Conservation (phyloP, 2,113 vertebrate species). For the Gavialis gangeticus region DNA sequence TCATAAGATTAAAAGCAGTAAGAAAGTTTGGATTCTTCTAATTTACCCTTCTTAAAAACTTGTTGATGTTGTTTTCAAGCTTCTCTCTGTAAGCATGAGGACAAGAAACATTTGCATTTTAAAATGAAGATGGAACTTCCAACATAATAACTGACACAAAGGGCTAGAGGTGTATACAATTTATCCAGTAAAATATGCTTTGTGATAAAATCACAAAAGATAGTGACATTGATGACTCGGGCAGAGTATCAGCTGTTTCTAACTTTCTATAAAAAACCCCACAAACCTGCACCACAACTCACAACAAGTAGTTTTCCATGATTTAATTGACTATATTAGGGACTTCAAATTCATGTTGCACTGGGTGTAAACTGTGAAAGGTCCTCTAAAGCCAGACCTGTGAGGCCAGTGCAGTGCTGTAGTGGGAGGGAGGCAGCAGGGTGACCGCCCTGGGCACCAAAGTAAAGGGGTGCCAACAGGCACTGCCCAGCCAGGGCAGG, state of each 20-base stretch:
- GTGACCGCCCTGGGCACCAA: no score
- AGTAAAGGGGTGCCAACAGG: no score
- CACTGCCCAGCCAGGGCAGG: no score
- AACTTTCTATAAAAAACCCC: neutral
- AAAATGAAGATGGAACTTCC: constrained; percentile 40
- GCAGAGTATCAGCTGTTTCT: constrained; percentile 1
- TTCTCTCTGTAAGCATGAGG: constrained; percentile 26
- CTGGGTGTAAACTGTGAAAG: no score
- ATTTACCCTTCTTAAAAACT: neutral
- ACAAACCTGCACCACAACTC: neutral
- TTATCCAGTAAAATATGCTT: constrained; percentile 5
- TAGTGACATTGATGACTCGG: neutral
- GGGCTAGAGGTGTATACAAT: neutral
- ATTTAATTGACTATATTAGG: neutral
- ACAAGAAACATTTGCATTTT: constrained; percentile 55
- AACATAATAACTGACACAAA: constrained; percentile 39
- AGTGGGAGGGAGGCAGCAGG: no score
- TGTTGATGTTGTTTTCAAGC: constrained; percentile 2
- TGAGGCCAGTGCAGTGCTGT: no score
- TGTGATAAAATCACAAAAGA: constrained; percentile 40
- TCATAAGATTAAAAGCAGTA: neutral
- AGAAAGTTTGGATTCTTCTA: neutral
- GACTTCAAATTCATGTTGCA: no score
- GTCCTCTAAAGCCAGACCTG: no score
- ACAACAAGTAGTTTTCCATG: constrained; percentile 35